phyloP scores from a whole-genome alignment of 2,888 invertebrate species.

The Gastrophysa polygoni region DNA sequence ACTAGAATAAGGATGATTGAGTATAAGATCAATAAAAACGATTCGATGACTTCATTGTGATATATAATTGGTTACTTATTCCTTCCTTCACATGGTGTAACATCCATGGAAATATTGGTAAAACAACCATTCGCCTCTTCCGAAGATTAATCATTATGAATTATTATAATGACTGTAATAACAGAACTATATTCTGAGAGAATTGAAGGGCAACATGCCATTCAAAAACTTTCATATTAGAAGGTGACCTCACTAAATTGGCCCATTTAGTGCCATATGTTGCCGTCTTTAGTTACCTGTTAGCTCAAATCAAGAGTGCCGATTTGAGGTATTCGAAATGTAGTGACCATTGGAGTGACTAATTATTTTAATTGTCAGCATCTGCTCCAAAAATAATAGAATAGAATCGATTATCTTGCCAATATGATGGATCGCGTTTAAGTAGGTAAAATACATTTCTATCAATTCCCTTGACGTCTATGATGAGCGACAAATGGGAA shows the following conservation, averaged over 20 bases:
- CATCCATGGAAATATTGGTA: too few relatives aligned
- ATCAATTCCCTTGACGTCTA: too few relatives aligned
- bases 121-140: too few relatives aligned
- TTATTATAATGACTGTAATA: background rate
- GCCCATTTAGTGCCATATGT: background rate
- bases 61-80: too few relatives aligned
- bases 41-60: too few relatives aligned
- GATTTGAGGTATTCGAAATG: background rate
- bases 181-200: background rate
- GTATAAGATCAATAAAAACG: too few relatives aligned
- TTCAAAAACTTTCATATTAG: background rate
- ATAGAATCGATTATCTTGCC: background rate
- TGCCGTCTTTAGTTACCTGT: background rate
- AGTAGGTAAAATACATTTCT: too few relatives aligned
- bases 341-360: background rate
- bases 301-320: background rate
- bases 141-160: too few relatives aligned
- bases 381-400: background rate
- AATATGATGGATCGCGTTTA: too few relatives aligned
- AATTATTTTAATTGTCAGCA: background rate
- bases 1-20: too few relatives aligned
- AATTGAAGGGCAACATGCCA: background rate
- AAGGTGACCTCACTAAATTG: background rate
- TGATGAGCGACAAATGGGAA: too few relatives aligned
- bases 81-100: too few relatives aligned